A percentile compares a stretch with the other conserved stretches of the same genome.
Conservation (phyloP, 2,888 invertebrate species). For the Nineta flava region DNA sequence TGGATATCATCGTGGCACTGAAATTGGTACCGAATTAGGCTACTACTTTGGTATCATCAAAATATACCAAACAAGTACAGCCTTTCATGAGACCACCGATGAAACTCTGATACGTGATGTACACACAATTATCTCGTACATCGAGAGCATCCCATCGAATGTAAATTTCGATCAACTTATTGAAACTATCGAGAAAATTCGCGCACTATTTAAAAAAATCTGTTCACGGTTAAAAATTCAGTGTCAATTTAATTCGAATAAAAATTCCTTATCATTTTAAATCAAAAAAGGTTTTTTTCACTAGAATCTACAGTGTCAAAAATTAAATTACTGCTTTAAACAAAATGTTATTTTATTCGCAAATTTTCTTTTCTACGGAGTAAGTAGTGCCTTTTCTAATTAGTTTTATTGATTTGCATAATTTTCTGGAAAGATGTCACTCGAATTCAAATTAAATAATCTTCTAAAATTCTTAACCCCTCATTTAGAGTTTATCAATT, state of each 20-base stretch:
- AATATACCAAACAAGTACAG: conserved; percentile 25
- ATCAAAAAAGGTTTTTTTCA: no score
- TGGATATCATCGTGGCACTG: conserved; percentile 62
- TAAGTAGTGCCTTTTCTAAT: no score
- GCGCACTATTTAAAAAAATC: conserved; percentile 49
- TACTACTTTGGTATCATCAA: conserved; percentile 48
- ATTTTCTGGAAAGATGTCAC: neutral
- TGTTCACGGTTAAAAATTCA: conserved; percentile 29
- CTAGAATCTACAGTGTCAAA: no score
- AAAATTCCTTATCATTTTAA: no score
- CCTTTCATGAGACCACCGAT: neutral
- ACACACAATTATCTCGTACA: conserved; percentile 12
- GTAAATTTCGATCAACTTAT: conserved; percentile 47
- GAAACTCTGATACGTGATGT: conserved; percentile 11
- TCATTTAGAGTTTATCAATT: conserved; percentile 46
- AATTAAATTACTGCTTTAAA: no score
- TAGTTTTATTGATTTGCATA: no score
- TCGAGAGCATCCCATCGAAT: conserved; percentile 20
- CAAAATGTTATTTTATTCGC: no score
- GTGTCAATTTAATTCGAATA: no score
- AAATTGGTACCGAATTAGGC: conserved; percentile 63
- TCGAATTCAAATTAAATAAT: conserved; percentile 30
- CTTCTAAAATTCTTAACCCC: conserved; percentile 40
- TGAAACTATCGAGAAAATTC: conserved; percentile 41
- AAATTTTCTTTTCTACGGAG: no score